Evolutionary conservation across 2,888 invertebrate genomes (phyloP).

Genomic region (Callinectes sapidus): DNA sequence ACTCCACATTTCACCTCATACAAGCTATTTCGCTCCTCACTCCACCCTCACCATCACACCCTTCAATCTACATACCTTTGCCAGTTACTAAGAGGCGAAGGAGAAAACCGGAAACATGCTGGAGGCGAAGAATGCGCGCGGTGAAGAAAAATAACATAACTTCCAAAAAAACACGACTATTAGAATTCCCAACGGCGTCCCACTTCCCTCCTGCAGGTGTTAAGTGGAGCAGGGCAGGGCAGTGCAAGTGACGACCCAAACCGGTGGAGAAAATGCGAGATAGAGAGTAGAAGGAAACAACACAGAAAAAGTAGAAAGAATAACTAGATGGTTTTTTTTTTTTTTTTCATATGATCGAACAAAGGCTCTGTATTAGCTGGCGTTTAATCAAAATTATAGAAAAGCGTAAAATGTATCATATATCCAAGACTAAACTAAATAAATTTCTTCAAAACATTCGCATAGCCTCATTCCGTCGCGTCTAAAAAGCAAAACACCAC

Average conservation of each 20-base stretch:
- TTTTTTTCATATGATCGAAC: too few relatives aligned
- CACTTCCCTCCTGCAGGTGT: neutral
- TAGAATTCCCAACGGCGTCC: neutral
- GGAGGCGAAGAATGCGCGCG: neutral
- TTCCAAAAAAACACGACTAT: neutral
- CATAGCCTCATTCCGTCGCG: too few relatives aligned
- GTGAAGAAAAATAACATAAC: neutral
- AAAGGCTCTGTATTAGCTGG: too few relatives aligned
- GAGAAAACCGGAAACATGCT: neutral
- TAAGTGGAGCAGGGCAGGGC: neutral
- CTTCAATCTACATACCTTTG: neutral
- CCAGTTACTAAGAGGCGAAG: neutral
- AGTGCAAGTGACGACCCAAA: neutral
- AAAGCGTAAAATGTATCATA: too few relatives aligned
- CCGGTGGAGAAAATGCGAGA: neutral
- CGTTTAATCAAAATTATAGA: too few relatives aligned
- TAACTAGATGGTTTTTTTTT: too few relatives aligned
- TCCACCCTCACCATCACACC: neutral
- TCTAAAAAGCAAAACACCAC: too few relatives aligned
- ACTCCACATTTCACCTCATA: neutral
- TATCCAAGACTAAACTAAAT: too few relatives aligned
- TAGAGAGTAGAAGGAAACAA: neutral
- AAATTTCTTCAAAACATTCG: too few relatives aligned
- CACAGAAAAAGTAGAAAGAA: neutral
- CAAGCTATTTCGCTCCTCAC: neutral